Evolutionary conservation across 2,888 invertebrate species (phyloP), one percentile per base, ranked within the genome.

Genomic region (Dynastes hyllus): DNA sequence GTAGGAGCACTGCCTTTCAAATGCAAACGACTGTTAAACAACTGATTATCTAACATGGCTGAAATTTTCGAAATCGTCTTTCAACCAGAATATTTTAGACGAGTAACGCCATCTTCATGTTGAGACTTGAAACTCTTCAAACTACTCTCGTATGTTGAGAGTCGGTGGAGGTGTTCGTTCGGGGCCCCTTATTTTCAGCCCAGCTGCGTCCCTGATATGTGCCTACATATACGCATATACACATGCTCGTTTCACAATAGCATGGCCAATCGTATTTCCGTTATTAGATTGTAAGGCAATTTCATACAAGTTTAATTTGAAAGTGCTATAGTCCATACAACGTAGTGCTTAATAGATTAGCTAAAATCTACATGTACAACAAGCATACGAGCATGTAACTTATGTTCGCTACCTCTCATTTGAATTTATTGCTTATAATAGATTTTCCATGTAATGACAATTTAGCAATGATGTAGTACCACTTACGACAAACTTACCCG

Each of bases 381-480:
- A 37, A 29, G 53, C 6, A 45, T 67, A 67, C 37, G 29, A 71
- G n/a, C 32, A 29, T 13, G 32, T 53, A 71, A 29, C 37, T 37
- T 53, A 77, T 71, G 50, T 61, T 70, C 58, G 58, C 50, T 58
- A 66, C 58, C 70, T 27, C 58, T 65, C 37, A 73, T 77, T 79
- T 77, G 66, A 76, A 79, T 79, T 79, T 79, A 79, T 76, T 75
- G 79, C 79, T 51, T 22, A 55, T 61, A 76, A 79, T 76, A 76
- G 76, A 70, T 76, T 79, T 76, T 79, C 79, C 76, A 70, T 79
- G 69, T 63, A 79, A 79, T 76, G 76, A 63, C 79, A 79, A 78
- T 53, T 75, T 75, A 63, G 53, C 78, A 29, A 69, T 79, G 69
- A 79, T 67, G 29, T 75, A 75, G 45, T n/a, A n/a, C 50, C 50